Evolutionary conservation across 2,797 vertebrate species (phyloP).

Genomic region (Moxostoma hubbsi): DNA sequence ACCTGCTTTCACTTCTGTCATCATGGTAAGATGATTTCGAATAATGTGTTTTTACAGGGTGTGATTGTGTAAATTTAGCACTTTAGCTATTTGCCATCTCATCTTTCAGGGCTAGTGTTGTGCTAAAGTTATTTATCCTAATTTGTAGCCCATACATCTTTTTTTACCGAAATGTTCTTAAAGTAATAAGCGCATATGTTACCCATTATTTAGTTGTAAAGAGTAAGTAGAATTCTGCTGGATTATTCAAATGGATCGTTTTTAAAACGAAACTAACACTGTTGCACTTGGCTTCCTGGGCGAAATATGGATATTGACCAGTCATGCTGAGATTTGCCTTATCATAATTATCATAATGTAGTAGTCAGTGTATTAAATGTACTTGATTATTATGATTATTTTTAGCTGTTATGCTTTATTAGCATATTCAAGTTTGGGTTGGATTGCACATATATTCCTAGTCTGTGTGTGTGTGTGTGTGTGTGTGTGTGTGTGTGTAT

Average conservation of each 20-base stretch:
- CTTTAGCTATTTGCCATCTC: constrained; percentile 19
- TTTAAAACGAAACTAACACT: constrained; percentile 32
- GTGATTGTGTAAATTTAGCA: background rate
- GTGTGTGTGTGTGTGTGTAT: no score
- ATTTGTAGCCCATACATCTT: background rate
- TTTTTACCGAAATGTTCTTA: background rate
- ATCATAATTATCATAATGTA: background rate
- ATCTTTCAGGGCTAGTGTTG: background rate
- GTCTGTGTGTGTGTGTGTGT: no score
- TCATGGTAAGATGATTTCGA: constrained; percentile 70
- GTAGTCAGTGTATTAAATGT: background rate
- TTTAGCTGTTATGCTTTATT: background rate
- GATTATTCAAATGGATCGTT: background rate
- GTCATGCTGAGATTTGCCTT: background rate
- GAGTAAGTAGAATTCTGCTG: no score
- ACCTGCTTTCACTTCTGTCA: constrained; percentile 37
- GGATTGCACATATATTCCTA: background rate
- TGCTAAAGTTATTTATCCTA: background rate
- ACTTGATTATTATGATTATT: no score
- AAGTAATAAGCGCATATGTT: background rate
- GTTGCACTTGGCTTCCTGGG: background rate
- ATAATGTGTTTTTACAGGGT: background rate
- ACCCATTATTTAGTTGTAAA: background rate
- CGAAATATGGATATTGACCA: background rate
- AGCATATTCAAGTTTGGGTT: background rate